These are phyloP conservation scores for Trididemnum nubilum DNA, from an alignment of 23 tunicate genomes.

Conservation along the genomic window DNA sequence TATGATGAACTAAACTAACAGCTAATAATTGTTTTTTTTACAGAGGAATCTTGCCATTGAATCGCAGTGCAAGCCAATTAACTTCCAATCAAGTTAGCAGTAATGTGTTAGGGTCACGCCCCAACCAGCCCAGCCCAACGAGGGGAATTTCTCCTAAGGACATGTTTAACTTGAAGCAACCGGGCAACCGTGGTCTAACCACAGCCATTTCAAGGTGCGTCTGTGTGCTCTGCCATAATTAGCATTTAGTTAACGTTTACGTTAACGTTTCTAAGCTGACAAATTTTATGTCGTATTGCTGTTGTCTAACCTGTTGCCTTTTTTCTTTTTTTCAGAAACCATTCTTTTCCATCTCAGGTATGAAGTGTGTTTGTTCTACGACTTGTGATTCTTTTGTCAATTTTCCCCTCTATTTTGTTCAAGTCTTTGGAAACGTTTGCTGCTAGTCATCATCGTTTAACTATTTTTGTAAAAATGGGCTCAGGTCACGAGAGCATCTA, in stretches of 20 bases:
- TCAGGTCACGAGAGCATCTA: too few species aligned
- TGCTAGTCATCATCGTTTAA: too few species aligned
- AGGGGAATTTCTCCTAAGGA: constrained; percentile 69
- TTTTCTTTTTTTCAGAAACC: constrained; percentile 59
- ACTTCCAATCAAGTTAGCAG: constrained; percentile 48
- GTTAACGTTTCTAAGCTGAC: too few species aligned
- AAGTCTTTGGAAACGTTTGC: too few species aligned
- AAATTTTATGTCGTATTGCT: background rate
- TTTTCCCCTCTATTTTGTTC: too few species aligned
- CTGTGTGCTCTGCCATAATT: background rate
- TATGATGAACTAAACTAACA: too few species aligned
- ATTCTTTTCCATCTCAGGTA: constrained; percentile 78
- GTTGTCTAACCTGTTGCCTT: background rate
- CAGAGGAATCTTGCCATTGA: constrained; percentile 78
- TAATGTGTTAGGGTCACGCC: constrained; percentile 44
- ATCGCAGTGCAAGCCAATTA: constrained; percentile 37
- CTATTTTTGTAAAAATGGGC: too few species aligned
- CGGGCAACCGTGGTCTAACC: constrained; percentile 33
- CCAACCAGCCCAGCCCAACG: constrained; percentile 80
- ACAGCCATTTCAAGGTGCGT: constrained; percentile 54
- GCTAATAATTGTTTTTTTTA: background rate
- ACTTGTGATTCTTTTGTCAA: too few species aligned
- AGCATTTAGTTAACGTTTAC: background rate
- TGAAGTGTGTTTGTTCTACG: constrained; percentile 3
- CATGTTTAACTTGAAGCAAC: constrained; percentile 57